Base-by-base conservation (phyloP, 2,797 vertebrate species). In the Sparus aurata region DNA sequence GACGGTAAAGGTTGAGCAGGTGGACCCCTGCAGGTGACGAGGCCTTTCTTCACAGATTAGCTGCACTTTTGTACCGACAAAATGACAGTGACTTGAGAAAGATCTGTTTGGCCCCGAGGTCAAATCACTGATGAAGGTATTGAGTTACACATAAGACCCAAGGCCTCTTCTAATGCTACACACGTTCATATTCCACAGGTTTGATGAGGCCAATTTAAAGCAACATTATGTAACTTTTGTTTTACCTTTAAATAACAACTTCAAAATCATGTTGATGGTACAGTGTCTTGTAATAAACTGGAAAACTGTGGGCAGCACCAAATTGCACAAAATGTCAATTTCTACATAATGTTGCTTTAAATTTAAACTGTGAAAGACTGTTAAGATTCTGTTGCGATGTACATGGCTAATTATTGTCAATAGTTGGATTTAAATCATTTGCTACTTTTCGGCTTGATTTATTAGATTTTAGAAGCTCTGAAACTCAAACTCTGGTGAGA, bases 21-120 rank as follows among this genome's bases (percentile, higher is more conserved):
- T 92, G 90, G 73, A 86, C 64, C 69, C 82, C 81, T 89, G 87
- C 88, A 92, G 89, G 89, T 93, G 89, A 85, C 17, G 61, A 80
- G 66, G 47, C 64, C 76, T 90, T 89, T 87, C 80, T 83, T 90
- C 83, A 71, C 69, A 86, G 85, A 92, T 92, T 88, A 89, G 92
- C 72, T 62, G 71, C 59, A 62, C 57, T 72, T 83, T 80, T 84
- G 79, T 79, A 53, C 16, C 9, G 80, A 74, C 65, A 68, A 83
- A 85, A 70, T 54, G 61, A 79, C 58, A 17, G n/a, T 73, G 75
- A 46, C 69, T 84, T 50, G 23, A 77, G 34, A 73, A 76, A 59
- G 30, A 25, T 74, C 71, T 83, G 60, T 57, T 58, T 27, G 52
- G 54, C 49, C 86, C 64, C 50, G n/a, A 15, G 41, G 76, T 73